Base-by-base conservation (phyloP, 2,888 invertebrate species). In the Petrophora chlorosata region DNA sequence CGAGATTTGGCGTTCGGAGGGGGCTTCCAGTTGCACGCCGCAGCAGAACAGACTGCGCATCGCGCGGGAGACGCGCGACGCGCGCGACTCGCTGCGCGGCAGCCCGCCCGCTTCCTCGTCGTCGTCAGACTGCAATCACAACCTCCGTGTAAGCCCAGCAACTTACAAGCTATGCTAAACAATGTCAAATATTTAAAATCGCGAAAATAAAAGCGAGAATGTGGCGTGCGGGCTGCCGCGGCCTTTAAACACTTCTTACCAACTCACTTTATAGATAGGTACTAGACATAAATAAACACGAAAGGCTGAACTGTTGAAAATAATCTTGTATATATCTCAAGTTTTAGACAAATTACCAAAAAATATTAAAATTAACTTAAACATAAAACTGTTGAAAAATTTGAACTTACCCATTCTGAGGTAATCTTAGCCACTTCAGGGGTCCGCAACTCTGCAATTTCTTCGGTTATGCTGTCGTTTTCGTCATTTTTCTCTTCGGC, bases 81-180 rank as follows among this genome's bases (percentile, higher is more conserved):
- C 63, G 56, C 68, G 83, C 44, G 85, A 85, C 52, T 77, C 84
- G 63, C 74, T 80, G 76, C 85, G 86, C 75, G 87, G 82, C 85
- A 85, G 79, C 83, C 86, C 88, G 76, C 88, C 75, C 62, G 85
- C 86, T 64, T 84, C 87, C 59, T 84, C 82, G 33, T 84, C 82
- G 33, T 82, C 83, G 64, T 85, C 82, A 15, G 79, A 82, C 87
- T 88, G 85, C 66, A 84, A 84, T 63, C 73, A 77, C 52, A 59
- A 64, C 56, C 56, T 55, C 53, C 14, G 10, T 13, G 2, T 10
- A 15, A 26, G 7, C 17, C 10, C 23, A 15, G 10, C 22, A 9
- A 14, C 1, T 19, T 5, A 39, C 19, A 12, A 13, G 7, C 19
- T 39, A 22, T 8, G 7, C 5, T 22, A 19, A 9, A 23, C 0